Evolutionary conservation across 1,140 invertebrate species (phyloP), one percentile per base, ranked within the genome.

Genomic region (Manduca sexta): DNA sequence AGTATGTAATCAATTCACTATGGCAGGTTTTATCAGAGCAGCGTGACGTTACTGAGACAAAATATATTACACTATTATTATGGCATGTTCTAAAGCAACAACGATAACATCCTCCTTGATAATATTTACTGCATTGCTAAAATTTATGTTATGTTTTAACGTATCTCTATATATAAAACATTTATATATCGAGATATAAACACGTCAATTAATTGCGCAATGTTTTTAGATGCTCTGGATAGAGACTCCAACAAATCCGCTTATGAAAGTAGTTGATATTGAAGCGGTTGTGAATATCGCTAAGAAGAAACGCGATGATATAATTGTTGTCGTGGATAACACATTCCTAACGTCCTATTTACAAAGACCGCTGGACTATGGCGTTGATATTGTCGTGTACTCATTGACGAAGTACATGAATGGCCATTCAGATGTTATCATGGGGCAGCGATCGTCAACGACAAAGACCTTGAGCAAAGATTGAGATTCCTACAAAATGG

Each of bases 331-430:
- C 0, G 96, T 99, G 1, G 98, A 99, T 71, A 99, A 99, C 76
- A 99, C 98, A 3, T 99, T 99, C 78, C 88, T 98, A 45, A 97
- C 97, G 4, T 90, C 96, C n/a, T 98, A 98, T 74, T 94, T 97
- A 51, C 97, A 98, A 92, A 89, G 92, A 54, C 98, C 98, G 2
- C 81, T 99, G 17, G 90, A 92, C 13, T 87, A 98, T 17, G 98
- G 98, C 7, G 97, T 95, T 2, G 97, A 99, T 85, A 89, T 99
- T 39, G 92, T 94, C 1, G 84, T 96, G 56, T 98, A 99, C 86
- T 99, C 98, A 0, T 64, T 98, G 17, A 98, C 97, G 0, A 99
- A 99, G 84, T 99, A 99, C 70, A 97, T 99, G 91, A 99, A 99
- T 84, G 98, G 98, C 0, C 98, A 99, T 82, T 94, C 95, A 1